Evolutionary conservation across 2,888 invertebrate genomes (phyloP), one percentile per base, ranked within the genome.

Genomic region (Catocala sponsa): DNA sequence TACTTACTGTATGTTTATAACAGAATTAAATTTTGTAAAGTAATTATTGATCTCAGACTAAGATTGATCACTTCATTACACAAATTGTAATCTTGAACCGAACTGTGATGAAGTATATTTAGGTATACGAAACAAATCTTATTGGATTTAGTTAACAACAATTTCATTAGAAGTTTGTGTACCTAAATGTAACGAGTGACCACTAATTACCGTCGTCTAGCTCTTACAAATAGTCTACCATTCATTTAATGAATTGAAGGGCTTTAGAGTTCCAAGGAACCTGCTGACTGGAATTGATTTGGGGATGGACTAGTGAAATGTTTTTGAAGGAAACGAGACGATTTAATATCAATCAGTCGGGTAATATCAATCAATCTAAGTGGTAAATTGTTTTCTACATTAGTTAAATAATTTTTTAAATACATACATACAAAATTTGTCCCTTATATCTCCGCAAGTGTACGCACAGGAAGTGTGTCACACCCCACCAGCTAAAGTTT

Each of bases 161-260:
- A 46, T 13, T 25, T 46, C 51, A 56, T 52, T 55, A 51, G 35
- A 33, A 25, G 52, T 56, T 56, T 48, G 35, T 35, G 10, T 33
- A 52, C n/a, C 46, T 12, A 32, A 13, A 33, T 11, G 46, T n/a
- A 35, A 46, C 6, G 9, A 33, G n/a, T 43, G 50, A 51, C 55
- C 46, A 35, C 56, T 56, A 56, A 56, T 13, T 42, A 15, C 25
- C 47, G n/a, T 6, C 12, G 15, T 42, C 25, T 38, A 35, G 51
- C 32, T 47, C 13, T 56, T 47, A 46, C 35, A 52, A 62, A 47
- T 48, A 48, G 41, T 54, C 47, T 57, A 54, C 59, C 57, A 55
- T 70, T 65, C 49, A 72, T 75, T 72, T 60, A 58, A 33, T 63
- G 11, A 54, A 67, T 61, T 61, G 59, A 55, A 55, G 33, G 35